Base-by-base conservation (phyloP, 2,888 invertebrate genomes). In the Chymomyza caudatula region DNA sequence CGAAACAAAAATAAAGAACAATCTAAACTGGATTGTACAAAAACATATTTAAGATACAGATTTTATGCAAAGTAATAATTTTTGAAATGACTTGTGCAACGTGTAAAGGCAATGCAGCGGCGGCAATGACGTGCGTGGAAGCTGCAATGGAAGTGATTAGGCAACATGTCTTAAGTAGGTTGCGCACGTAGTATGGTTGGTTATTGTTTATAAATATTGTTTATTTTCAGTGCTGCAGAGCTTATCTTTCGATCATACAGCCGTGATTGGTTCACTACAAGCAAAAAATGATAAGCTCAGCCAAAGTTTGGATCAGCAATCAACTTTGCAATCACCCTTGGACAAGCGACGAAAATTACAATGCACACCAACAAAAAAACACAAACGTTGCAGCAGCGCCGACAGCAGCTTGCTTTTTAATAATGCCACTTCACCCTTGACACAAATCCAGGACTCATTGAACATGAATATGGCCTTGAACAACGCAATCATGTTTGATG, bases 381-480 rank as follows among this genome's bases (percentile, higher is more conserved):
- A 4, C 17, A 17, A 15, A 3, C 62, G 55, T 23, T 29, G 67
- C 51, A 60, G 53, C 6, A 69, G 57, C 13, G 60, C 69, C 8
- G 44, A 23, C 62, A 71, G 60, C 3, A 65, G 47, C 1, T 65
- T 69, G 15, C 19, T 54, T 13, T 52, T 44, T 3, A 54, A 65
- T 44, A 71, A 60, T 23, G 57, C 43, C 4, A 63, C 69, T 0
- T 61, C 71, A 13, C 55, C 60, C 25, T 0, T 69, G 29, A 58
- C 69, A 4, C 67, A 75, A 51, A 69, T 77, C 63, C 63, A 86
- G 23, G 62, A 61, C 3, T 85, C 80, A 1, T 70, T 85, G 0
- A 85, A 89, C 65, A 78, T 88, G 54, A 90, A 90, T 65, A 81
- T 86, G 55, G 90, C 89, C 0, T 25, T 90, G 2, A 85, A 83